Conservation (phyloP, 2,113 vertebrate genomes). For the Colinus virginianus region DNA sequence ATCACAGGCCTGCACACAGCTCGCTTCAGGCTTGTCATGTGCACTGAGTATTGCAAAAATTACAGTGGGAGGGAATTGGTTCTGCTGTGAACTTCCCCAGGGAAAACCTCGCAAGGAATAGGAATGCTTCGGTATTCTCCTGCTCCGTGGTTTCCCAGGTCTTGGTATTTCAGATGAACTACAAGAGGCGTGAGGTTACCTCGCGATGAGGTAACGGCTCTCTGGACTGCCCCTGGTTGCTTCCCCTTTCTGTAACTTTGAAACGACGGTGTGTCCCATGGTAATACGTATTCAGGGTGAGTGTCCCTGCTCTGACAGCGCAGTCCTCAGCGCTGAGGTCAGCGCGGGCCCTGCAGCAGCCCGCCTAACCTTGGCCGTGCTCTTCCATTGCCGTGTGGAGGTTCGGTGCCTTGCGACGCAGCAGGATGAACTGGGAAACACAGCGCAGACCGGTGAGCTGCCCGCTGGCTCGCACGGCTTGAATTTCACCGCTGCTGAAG, state of each 20-base stretch:
- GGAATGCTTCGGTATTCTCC: background rate
- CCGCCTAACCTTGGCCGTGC: background rate
- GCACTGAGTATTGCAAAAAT: background rate
- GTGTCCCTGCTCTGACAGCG: background rate
- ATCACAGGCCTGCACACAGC: background rate
- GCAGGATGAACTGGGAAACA: background rate
- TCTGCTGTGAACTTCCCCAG: background rate
- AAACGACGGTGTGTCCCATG: background rate
- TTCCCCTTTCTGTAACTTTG: background rate
- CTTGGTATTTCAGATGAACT: background rate
- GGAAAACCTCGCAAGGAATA: background rate
- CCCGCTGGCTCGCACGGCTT: background rate
- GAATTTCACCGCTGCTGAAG: background rate
- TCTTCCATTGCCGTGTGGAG: background rate
- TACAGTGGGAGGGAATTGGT: background rate
- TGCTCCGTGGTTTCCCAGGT: background rate
- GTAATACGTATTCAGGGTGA: background rate
- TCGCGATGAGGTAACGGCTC: background rate
- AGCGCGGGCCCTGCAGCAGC: background rate
- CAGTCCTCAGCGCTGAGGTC: background rate
- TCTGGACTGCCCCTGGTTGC: background rate
- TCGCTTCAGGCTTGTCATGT: background rate
- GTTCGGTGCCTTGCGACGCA: accelerated
- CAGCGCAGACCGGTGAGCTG: background rate
- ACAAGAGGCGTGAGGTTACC: background rate